Evolutionary conservation across 1,140 invertebrate genomes (phyloP).

Genomic region (Conus ventricosus): DNA sequence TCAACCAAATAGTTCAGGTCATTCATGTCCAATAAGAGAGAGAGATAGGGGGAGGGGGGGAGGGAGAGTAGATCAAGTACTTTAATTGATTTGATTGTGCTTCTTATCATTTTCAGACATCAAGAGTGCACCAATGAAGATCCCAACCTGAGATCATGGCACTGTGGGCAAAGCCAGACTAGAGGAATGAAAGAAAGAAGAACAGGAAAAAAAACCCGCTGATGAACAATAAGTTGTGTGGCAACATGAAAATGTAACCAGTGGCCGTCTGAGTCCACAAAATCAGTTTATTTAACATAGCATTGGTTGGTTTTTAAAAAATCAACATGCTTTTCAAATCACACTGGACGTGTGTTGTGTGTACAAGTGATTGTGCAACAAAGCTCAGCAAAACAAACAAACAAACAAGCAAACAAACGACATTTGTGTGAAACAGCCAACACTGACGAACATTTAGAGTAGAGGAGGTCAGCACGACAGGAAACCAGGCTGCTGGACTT

Average conservation of each 20-base stretch:
- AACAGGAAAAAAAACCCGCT: not conserved
- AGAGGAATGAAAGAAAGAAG: not conserved
- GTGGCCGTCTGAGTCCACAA: not conserved
- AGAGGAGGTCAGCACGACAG: not conserved
- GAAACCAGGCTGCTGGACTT: not conserved
- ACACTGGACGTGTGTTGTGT: not conserved
- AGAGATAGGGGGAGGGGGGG: too few species aligned
- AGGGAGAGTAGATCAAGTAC: too few species aligned
- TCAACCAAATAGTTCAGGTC: too few species aligned
- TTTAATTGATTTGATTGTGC: too few species aligned
- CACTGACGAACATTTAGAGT: not conserved
- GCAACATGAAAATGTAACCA: not conserved
- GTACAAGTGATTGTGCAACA: not conserved
- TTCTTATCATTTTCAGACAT: not conserved
- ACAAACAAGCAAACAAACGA: not conserved
- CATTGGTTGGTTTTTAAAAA: too few species aligned
- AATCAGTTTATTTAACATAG: not conserved
- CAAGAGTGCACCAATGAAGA: not conserved
- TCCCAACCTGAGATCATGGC: not conserved
- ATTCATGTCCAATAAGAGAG: too few species aligned
- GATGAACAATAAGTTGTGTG: not conserved
- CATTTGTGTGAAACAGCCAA: too few species aligned
- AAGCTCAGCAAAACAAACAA: not conserved
- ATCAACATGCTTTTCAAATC: too few species aligned
- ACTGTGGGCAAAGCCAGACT: conserved; percentile 7